Evolutionary conservation across 1,140 invertebrate genomes (phyloP).

Genomic region (Panagrolaimus sp.): DNA sequence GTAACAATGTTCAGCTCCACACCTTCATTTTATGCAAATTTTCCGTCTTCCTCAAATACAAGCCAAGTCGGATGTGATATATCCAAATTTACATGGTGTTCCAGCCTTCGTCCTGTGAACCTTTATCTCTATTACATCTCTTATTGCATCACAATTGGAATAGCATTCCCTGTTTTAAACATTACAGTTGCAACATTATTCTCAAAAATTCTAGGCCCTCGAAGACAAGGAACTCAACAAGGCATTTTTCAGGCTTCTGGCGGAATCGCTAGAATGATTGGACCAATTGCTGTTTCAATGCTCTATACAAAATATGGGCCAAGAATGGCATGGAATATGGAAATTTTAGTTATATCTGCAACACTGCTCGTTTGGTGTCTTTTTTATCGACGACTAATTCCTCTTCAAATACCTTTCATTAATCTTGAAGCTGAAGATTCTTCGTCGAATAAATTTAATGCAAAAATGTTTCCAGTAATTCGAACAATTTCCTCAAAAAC

Average conservation of each 20-base stretch:
- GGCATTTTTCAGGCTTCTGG: slow-evolving; percentile 45
- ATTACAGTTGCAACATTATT: slow-evolving; percentile 47
- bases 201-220: slow-evolving; percentile 36
- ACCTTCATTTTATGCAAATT: background rate
- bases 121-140: slow-evolving; percentile 36
- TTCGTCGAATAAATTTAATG: too few species aligned
- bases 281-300: slow-evolving; percentile 45
- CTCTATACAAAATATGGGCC: slow-evolving; percentile 7
- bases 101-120: slow-evolving; percentile 34
- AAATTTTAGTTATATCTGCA: background rate
- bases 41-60: background rate
- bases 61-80: slow-evolving; percentile 11
- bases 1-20: background rate
- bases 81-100: slow-evolving; percentile 34
- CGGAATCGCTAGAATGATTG: slow-evolving; percentile 37
- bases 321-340: slow-evolving; percentile 9
- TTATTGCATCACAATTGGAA: slow-evolving; percentile 40
- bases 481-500: too few species aligned
- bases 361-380: background rate
- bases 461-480: too few species aligned
- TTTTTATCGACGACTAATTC: background rate
- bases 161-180: slow-evolving; percentile 35
- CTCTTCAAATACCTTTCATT: background rate
- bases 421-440: too few species aligned
- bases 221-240: slow-evolving; percentile 40